A percentile compares a stretch with the other conserved stretches of the same genome.
Evolutionary conservation across 2,113 vertebrate species (phyloP).

Genomic region (Syngnathoides biaculeatus): DNA sequence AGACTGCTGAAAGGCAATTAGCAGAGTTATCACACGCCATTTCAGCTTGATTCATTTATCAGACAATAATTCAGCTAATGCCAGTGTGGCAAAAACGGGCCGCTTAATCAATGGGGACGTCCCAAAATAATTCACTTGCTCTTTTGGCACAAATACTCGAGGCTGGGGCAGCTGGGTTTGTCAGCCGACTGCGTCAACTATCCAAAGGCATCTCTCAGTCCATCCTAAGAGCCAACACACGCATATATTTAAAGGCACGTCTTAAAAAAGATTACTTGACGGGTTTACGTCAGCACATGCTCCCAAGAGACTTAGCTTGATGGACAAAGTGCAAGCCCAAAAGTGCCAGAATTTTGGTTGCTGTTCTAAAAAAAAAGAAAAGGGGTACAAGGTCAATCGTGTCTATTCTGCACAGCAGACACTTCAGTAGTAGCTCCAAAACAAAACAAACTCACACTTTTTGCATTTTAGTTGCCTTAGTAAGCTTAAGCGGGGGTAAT

Average conservation of each 20-base stretch:
- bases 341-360: slow-evolving; percentile 9
- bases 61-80: not conserved
- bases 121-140: not conserved
- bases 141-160: not conserved
- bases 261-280: slow-evolving; percentile 46
- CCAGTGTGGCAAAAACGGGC: not conserved
- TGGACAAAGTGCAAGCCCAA: slow-evolving; percentile 26
- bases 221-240: slow-evolving; percentile 10
- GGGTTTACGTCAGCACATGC: slow-evolving; percentile 46
- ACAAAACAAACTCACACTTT: not conserved
- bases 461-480: not conserved
- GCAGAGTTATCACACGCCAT: not conserved
- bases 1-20: slow-evolving; percentile 1
- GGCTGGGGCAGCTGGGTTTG: not conserved
- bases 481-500: not conserved
- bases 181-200: slow-evolving; percentile 8
- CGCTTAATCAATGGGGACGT: not conserved
- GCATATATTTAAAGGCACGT: not conserved
- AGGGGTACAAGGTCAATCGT: not conserved
- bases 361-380: slow-evolving; percentile 5
- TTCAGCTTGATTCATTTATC: not conserved
- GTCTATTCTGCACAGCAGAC: not conserved
- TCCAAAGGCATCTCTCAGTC: not conserved
- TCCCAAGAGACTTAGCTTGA: slow-evolving; percentile 43
- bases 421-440: not conserved